These are phyloP conservation scores for Crematogaster levior DNA, from an alignment of 2,888 invertebrate species.

Conservation along the genomic window DNA sequence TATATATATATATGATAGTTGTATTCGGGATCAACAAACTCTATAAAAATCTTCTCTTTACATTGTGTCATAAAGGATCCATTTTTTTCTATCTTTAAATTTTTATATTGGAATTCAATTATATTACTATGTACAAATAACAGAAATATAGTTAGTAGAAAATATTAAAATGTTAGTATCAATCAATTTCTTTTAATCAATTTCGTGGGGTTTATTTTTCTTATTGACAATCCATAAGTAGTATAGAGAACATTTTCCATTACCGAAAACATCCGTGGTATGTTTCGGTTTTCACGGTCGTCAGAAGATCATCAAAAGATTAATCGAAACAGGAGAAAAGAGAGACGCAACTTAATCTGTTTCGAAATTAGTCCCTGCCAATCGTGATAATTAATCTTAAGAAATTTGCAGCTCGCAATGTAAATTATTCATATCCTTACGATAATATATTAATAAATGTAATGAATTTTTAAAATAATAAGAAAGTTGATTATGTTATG, in stretches of 20 bases:
- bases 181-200: neutral
- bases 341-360: constrained; percentile 11
- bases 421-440: neutral
- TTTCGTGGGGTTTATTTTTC: neutral
- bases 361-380: constrained; percentile 18
- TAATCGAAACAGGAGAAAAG: constrained; percentile 20
- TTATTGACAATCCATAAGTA: neutral
- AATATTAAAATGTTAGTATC: neutral
- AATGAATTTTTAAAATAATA: neutral
- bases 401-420: neutral
- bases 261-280: neutral
- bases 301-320: constrained; percentile 30
- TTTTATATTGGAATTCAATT: neutral
- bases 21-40: neutral
- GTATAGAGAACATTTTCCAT: neutral
- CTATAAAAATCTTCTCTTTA: neutral
- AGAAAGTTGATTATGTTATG: neutral
- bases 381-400: constrained; percentile 38
- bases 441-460: neutral
- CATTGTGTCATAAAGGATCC: neutral
- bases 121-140: neutral
- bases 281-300: neutral
- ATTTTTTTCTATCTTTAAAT: neutral
- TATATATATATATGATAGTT: neutral
- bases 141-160: neutral